Base-by-base conservation (phyloP, 2,113 vertebrate species). In the Rhegmatorhina hoffmannsi region DNA sequence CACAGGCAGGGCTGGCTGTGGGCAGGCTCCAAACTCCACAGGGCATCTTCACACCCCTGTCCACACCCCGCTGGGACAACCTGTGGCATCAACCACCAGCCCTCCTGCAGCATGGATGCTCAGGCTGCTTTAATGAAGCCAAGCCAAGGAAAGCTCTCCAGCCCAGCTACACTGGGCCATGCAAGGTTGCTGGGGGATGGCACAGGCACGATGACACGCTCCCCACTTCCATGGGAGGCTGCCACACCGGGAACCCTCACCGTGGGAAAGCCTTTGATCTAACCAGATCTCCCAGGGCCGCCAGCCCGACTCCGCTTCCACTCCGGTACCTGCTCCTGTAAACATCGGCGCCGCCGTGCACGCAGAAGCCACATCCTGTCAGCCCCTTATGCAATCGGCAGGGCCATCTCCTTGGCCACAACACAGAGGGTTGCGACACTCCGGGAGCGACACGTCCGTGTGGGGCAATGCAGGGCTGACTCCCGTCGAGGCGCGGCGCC, bases 191-290 rank as follows among this genome's bases (percentile, higher is more conserved):
- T 10, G 4, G 33, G 63, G 58, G 28, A 1, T 1, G 9, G 70
- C 5, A 11, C 2, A 2, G 17, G 5, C 12, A 2, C 1, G 10
- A 77, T 4, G 84, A 40, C 80, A 43, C 2, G 13, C 68, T 36
- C 36, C 0, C 60, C 36, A 13, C 77, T 24, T 70, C 66, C 24
- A 0, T 9, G 8, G 4, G 5, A 79, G 72, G 58, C 83, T 16
- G 11, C 88, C 50, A 2, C 9, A 0, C 33, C 1, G 38, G 83
- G 38, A 75, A 40, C 79, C 63, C 79, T 28, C 1, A 1, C 93
- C 89, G 67, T 94, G 93, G 95, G 91, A 95, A 94, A 94, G 82
- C 38, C 94, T 88, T 96, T 80, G 87, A 94, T 90, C 46, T 55
- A 66, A 83, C 82, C 93, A 55, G 70, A 68, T 40, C 90, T 91